Evolutionary conservation across 2,888 invertebrate genomes (phyloP).

Genomic region (Caenorhabditis afra): DNA sequence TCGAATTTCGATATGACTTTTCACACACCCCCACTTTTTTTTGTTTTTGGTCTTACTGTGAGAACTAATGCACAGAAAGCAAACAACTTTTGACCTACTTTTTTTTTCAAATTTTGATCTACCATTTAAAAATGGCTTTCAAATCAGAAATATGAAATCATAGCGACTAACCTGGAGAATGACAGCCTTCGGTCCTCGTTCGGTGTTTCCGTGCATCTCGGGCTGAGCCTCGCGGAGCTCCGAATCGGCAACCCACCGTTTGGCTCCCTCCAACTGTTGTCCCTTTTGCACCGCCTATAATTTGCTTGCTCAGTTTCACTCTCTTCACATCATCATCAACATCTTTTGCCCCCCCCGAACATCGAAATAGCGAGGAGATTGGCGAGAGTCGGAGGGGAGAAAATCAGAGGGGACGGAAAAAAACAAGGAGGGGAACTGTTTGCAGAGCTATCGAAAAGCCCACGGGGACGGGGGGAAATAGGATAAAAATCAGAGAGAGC

Average conservation of each 20-base stretch:
- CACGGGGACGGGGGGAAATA: no score
- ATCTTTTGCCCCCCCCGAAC: neutral
- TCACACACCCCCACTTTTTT: no score
- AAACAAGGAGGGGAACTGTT: no score
- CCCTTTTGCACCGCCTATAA: conserved; percentile 59
- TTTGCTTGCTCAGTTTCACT: neutral
- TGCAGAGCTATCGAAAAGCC: conserved; percentile 42
- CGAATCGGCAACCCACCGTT: conserved; percentile 66
- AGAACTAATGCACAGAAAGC: no score
- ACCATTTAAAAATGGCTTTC: neutral
- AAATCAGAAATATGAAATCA: no score
- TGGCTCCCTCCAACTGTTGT: conserved; percentile 69
- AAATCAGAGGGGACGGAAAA: neutral
- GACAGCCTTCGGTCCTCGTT: conserved; percentile 61
- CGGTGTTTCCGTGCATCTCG: conserved; percentile 41
- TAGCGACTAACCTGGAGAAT: conserved; percentile 54
- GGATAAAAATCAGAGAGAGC: neutral
- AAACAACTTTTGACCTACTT: no score
- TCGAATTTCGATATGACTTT: no score
- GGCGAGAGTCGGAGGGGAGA: neutral
- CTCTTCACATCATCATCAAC: neutral
- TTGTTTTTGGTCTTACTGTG: no score
- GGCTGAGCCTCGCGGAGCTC: conserved; percentile 41
- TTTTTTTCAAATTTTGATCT: no score
- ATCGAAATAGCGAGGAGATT: neutral